Percentiles rank a stretch among this genome's conserved stretches.
Conservation (phyloP, 2,797 vertebrate species). For the Oreortyx pictus region DNA sequence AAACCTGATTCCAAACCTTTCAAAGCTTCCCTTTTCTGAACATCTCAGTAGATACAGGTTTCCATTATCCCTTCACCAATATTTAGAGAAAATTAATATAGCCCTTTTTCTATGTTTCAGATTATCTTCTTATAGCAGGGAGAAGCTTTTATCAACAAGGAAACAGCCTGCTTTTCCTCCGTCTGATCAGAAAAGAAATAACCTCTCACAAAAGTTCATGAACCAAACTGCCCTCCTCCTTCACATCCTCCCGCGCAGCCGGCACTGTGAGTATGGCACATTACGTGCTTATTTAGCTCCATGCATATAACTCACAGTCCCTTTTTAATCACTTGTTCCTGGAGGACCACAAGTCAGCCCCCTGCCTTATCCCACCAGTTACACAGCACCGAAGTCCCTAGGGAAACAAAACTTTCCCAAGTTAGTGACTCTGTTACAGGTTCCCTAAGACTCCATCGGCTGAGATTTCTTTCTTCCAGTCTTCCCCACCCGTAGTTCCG, state of each 20-base stretch:
- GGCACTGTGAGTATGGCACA: not conserved
- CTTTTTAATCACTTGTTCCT: not conserved
- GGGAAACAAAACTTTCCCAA: conserved; percentile 23
- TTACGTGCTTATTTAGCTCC: not conserved
- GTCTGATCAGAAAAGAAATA: conserved; percentile 27
- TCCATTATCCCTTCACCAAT: not conserved
- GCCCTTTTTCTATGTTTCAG: not conserved
- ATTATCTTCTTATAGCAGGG: not conserved
- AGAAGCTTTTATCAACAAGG: conserved; percentile 5
- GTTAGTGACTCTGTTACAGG: not conserved
- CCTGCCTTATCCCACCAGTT: not conserved
- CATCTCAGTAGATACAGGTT: conserved; percentile 29
- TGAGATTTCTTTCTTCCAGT: conserved; percentile 1
- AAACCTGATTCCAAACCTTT: conserved; percentile 66
- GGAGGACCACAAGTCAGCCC: not conserved
- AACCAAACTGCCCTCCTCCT: conserved; percentile 44
- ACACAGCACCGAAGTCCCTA: not conserved
- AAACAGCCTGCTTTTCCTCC: conserved; percentile 27
- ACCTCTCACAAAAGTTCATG: conserved; percentile 55
- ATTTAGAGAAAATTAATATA: conserved; percentile 10
- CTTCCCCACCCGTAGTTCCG: not conserved
- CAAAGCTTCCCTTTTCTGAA: conserved; percentile 19
- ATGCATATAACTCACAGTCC: not conserved
- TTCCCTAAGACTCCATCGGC: not conserved
- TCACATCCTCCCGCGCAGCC: not conserved